A percentile compares a stretch with the other conserved stretches of the same genome.
Conservation (phyloP, 2,113 vertebrate species). For the Cnemophilus loriae region DNA sequence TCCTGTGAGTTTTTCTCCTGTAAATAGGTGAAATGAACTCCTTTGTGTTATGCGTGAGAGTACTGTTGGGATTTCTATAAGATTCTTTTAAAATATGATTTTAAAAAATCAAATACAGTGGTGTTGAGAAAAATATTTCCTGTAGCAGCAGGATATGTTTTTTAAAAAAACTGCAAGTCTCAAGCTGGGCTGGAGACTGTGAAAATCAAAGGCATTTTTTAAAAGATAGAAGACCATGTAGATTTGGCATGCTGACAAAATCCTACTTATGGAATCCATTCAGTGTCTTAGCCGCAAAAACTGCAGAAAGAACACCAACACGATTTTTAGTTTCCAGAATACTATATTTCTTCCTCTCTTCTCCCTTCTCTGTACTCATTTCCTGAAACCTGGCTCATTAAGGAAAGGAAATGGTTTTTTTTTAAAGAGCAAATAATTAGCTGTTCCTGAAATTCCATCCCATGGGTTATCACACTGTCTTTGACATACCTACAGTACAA, state of each 20-base stretch:
- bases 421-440: constrained; percentile 1
- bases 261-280: constrained; percentile 63
- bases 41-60: neutral
- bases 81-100: constrained; percentile 28
- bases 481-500: neutral
- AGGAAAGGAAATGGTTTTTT: neutral
- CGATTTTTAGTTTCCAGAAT: constrained; percentile 17
- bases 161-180: neutral
- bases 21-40: neutral
- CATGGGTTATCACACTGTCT: neutral
- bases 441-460: constrained; percentile 1
- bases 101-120: constrained; percentile 22
- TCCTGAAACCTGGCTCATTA: constrained; percentile 18
- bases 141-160: constrained; percentile 57
- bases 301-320: constrained; percentile 9
- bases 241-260: constrained; percentile 60
- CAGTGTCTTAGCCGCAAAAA: constrained; percentile 54
- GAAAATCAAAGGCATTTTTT: constrained; percentile 62
- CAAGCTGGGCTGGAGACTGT: constrained; percentile 38
- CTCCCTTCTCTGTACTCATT: neutral
- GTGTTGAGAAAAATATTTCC: constrained; percentile 58
- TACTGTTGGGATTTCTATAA: neutral
- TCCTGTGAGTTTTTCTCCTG: constrained; percentile 9
- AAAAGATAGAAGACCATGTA: constrained; percentile 62
- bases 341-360: constrained; percentile 2